Evolutionary conservation across 1,140 invertebrate genomes (phyloP), one percentile per base, ranked within the genome.

Genomic region (Calliphora vicina): DNA sequence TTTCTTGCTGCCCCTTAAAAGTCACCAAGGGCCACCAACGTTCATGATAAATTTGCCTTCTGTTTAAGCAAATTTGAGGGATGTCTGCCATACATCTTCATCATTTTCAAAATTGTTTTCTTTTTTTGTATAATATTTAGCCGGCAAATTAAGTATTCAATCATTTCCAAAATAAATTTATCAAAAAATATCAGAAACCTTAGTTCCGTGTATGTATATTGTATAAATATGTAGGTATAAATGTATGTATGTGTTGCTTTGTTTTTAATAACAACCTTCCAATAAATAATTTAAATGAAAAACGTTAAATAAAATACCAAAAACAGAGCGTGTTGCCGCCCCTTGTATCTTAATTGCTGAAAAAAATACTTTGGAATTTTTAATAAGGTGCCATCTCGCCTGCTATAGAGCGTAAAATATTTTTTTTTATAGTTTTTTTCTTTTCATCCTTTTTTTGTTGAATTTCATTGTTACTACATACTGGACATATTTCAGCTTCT

Each of bases 311-410:
- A 67, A 67, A 67, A 76, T n/a, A 3, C 73, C 27, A 74, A 43
- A 78, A 43, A 78, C 23, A 43, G 20, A 78, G 42, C 20, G 35
- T 78, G 74, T 78, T 78, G 23, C 74, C 74, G 74, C 74, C 74
- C 74, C 35, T 78, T 78, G 74, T 78, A 78, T 78, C 74, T 78
- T 78, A 78, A 78, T 78, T 78, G 74, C 74, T 78, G 35, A 43
- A 78, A 78, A 29, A 67, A 67, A 23, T 43, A 43, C 27, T 78
- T 43, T 25, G 74, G 74, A 45, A 78, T 78, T 78, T 78, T 78
- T 78, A 78, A 78, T 78, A 78, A 43, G 74, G 35, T 45, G 74
- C 74, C 74, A 78, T 43, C n/a, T n/a, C 42, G 74, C 23, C 9
- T 20, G 35, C 2, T 29, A 74, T 27, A n/a, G 72, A 17, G 45